Evolutionary conservation across 92 coral and sea anemone species (phyloP).

Genomic region (Micromussa lordhowensis): DNA sequence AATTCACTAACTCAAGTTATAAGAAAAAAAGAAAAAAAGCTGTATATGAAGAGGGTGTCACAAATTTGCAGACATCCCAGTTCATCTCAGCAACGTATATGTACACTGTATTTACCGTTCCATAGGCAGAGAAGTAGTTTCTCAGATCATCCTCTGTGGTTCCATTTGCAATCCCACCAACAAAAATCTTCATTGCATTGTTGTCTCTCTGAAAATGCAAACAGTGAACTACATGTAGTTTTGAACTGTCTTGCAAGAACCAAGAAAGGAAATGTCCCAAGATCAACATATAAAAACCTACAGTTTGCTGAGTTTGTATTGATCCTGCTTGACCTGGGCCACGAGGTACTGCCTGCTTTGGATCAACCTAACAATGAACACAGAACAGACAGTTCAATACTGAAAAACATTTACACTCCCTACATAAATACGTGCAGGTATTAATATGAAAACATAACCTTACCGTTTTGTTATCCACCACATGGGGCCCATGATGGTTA

Average conservation of each 20-base stretch:
- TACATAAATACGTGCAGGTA: neutral
- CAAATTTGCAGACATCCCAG: neutral
- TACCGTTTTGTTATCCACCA: conserved; percentile 75
- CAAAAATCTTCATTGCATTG: conserved; percentile 82
- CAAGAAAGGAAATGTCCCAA: neutral
- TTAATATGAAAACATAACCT: conserved; percentile 6
- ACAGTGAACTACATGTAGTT: neutral
- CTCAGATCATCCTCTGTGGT: conserved; percentile 91
- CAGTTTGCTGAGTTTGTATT: conserved; percentile 30
- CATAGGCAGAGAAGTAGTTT: conserved; percentile 82
- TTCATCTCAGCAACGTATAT: conserved; percentile 11
- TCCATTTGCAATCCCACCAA: conserved; percentile 90
- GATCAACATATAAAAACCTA: neutral
- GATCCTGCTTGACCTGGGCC: conserved; percentile 84
- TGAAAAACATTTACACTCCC: neutral
- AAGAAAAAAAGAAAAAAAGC: no score
- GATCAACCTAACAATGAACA: conserved; percentile 77
- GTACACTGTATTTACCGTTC: conserved; percentile 43
- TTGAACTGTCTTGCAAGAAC: neutral
- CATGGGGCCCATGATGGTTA: conserved; percentile 47
- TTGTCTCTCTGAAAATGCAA: conserved; percentile 50
- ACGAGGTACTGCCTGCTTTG: conserved; percentile 96
- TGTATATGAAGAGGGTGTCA: no score
- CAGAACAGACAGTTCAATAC: neutral
- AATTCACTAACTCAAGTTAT: no score